Evolutionary conservation across 2,888 invertebrate genomes (phyloP).

Genomic region (Cantharis flavilabris): DNA sequence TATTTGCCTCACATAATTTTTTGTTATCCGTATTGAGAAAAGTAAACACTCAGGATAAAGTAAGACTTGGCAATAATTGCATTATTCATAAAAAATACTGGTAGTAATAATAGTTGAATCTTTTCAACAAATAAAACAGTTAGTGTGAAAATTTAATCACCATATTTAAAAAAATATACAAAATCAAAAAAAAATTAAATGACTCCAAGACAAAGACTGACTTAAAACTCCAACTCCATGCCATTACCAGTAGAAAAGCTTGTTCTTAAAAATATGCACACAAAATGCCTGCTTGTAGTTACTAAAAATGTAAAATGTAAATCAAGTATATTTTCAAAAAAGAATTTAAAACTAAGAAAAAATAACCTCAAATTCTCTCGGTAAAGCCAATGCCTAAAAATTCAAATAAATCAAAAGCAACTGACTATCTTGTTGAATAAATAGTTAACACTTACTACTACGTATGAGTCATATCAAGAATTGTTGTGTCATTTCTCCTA

Average conservation of each 20-base stretch:
- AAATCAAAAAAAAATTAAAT: neutral
- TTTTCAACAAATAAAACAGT: neutral
- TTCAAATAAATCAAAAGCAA: conserved; percentile 12
- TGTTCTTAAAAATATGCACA: neutral
- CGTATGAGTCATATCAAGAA: conserved; percentile 52
- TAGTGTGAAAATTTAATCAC: neutral
- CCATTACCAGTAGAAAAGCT: neutral
- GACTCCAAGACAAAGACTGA: neutral
- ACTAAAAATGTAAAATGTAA: neutral
- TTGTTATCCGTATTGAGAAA: neutral
- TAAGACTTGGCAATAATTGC: neutral
- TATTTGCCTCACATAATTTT: neutral
- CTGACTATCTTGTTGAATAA: conserved; percentile 18
- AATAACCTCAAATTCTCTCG: neutral
- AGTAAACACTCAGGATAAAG: neutral
- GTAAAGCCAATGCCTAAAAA: conserved; percentile 6
- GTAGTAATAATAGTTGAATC: neutral
- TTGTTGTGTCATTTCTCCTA: conserved; percentile 48
- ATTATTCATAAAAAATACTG: neutral
- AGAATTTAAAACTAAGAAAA: neutral
- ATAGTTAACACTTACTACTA: conserved; percentile 45
- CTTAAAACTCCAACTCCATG: neutral
- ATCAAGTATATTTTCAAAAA: neutral
- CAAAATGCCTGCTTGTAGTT: neutral
- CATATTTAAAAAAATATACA: neutral